Evolutionary conservation across 2,113 vertebrate species (phyloP).

Genomic region (Callaeas wilsoni): DNA sequence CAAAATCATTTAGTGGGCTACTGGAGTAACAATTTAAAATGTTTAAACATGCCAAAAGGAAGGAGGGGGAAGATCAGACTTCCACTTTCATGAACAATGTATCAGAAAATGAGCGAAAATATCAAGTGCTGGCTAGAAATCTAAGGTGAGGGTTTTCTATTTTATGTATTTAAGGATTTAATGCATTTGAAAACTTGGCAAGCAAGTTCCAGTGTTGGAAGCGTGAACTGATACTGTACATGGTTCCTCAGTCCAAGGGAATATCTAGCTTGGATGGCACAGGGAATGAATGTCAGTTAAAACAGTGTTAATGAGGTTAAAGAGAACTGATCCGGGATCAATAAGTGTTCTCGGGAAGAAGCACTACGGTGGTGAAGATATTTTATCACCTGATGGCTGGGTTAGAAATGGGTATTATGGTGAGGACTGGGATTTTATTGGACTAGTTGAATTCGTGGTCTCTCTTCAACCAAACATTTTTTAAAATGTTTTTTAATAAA

Average conservation of each 20-base stretch:
- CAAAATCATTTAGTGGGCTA: slow-evolving; percentile 66
- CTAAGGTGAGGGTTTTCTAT: not conserved
- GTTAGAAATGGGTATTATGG: fast-evolving
- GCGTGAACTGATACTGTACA: fast-evolving
- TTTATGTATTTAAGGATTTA: not conserved
- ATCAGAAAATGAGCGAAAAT: slow-evolving; percentile 5
- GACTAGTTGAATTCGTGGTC: not conserved
- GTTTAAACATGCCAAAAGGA: slow-evolving; percentile 35
- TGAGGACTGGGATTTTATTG: not conserved
- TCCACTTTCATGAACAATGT: not conserved
- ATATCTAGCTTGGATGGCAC: not conserved
- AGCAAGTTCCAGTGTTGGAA: not conserved
- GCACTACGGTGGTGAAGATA: not conserved
- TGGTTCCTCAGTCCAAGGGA: not conserved
- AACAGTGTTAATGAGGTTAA: not conserved
- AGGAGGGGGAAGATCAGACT: not conserved
- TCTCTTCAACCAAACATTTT: not conserved
- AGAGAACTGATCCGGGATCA: not conserved
- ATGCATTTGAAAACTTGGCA: not conserved
- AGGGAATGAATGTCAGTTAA: not conserved
- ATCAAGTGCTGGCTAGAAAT: slow-evolving; percentile 5
- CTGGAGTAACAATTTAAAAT: slow-evolving; percentile 61
- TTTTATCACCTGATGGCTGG: not conserved
- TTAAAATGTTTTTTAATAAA: not conserved
- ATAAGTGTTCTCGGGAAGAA: not conserved